These are phyloP conservation scores for Arremon brunneinucha DNA, from an alignment of 2,797 vertebrate genomes.

Conservation along the genomic window DNA sequence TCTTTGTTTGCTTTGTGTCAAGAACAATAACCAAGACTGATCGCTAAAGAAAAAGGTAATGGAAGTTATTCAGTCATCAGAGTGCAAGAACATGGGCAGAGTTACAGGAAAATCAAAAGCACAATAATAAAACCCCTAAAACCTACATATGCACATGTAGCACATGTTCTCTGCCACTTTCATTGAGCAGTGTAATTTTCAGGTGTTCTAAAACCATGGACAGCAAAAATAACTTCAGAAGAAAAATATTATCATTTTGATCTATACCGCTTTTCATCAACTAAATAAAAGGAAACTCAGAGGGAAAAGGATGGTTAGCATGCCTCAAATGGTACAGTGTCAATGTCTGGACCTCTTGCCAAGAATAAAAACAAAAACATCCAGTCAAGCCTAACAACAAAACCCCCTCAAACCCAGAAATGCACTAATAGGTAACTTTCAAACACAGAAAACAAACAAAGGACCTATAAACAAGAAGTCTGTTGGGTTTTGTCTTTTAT, in stretches of 20 bases:
- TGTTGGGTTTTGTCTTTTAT: not conserved
- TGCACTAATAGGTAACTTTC: not conserved
- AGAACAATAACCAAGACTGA: not conserved
- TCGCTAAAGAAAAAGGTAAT: not conserved
- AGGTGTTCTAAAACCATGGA: conserved; percentile 34
- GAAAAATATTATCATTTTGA: conserved; percentile 41
- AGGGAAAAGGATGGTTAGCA: not conserved
- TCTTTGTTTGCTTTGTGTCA: not conserved
- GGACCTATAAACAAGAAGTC: not conserved
- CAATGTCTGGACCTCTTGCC: conserved; percentile 13
- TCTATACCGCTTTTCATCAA: not conserved
- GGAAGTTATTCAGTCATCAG: not conserved
- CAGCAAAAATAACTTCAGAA: conserved; percentile 41
- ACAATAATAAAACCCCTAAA: not conserved
- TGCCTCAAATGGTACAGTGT: conserved; percentile 8
- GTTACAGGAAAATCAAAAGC: conserved; percentile 26
- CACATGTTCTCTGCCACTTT: not conserved
- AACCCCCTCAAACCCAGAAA: not conserved
- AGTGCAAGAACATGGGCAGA: not conserved
- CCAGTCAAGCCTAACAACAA: not conserved
- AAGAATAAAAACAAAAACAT: not conserved
- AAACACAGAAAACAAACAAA: not conserved
- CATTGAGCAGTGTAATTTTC: conserved; percentile 35
- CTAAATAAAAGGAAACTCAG: conserved; percentile 50
- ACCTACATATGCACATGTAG: not conserved